phyloP scores from a whole-genome alignment of 2,797 vertebrate species.

The Sphenodon punctatus region DNA sequence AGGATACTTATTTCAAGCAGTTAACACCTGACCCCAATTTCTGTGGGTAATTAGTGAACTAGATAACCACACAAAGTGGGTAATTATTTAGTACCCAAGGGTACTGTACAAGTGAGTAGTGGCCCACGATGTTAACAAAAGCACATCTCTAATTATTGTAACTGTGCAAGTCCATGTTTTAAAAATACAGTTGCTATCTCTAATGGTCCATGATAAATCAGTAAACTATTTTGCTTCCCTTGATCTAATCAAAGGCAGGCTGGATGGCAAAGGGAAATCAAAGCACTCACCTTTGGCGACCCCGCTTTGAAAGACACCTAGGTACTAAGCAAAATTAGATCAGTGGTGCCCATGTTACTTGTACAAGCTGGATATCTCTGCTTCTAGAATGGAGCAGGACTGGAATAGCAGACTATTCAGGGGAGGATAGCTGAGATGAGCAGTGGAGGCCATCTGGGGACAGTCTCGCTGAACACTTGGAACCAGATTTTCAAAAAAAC shows the following conservation, averaged over 20 bases:
- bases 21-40: conserved; percentile 87
- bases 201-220: conserved; percentile 72
- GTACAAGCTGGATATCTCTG: background rate
- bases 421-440: background rate
- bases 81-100: conserved; percentile 85
- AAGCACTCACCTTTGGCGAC: background rate
- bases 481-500: too few relatives aligned
- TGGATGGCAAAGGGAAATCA: background rate
- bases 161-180: conserved; percentile 70
- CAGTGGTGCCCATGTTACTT: background rate
- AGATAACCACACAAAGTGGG: conserved; percentile 83
- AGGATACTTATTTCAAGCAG: conserved; percentile 83
- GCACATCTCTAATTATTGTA: conserved; percentile 80
- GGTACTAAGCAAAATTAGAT: background rate
- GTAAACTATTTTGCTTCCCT: conserved; percentile 57
- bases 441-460: background rate
- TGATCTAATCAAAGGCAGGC: conserved; percentile 19
- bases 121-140: conserved; percentile 80
- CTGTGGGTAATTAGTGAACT: conserved; percentile 85
- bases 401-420: fast-evolving
- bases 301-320: background rate
- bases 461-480: too few relatives aligned
- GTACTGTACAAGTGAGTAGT: conserved; percentile 76
- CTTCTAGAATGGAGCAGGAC: background rate
- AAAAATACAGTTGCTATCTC: conserved; percentile 70